Conservation (phyloP, 1,140 invertebrate genomes). For the Zaprionus lachaisei region DNA sequence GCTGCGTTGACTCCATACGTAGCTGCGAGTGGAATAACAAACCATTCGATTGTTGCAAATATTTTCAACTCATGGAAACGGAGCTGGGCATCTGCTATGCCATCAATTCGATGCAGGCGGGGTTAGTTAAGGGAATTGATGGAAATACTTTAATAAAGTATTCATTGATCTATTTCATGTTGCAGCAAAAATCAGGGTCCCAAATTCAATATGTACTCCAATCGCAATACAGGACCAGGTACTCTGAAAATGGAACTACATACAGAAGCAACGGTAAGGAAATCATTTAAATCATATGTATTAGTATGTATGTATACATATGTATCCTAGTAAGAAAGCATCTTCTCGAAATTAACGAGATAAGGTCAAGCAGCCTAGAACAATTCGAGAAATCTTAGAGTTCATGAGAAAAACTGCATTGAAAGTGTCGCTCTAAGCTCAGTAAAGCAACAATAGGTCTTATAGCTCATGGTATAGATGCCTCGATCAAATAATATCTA, state of each 20-base stretch:
- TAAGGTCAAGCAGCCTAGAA: no score
- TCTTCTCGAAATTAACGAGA: no score
- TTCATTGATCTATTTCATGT: background rate
- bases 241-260: slow-evolving; percentile 86
- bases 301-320: no score
- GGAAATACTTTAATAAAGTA: no score
- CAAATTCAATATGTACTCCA: slow-evolving; percentile 77
- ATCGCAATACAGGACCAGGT: slow-evolving; percentile 86
- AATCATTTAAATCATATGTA: no score
- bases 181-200: slow-evolving; percentile 58
- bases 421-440: no score
- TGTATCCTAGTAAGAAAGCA: no score
- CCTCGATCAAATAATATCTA: no score
- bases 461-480: no score
- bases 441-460: no score
- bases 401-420: no score
- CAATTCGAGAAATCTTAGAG: no score
- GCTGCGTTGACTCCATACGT: slow-evolving; percentile 86
- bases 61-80: slow-evolving; percentile 87
- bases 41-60: slow-evolving; percentile 88
- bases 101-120: slow-evolving; percentile 87
- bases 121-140: slow-evolving; percentile 38
- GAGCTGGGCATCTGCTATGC: slow-evolving; percentile 88
- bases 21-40: slow-evolving; percentile 88
- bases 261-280: slow-evolving; percentile 86